Evolutionary conservation across 2,113 vertebrate genomes (phyloP).

Genomic region (Sapajus apella): DNA sequence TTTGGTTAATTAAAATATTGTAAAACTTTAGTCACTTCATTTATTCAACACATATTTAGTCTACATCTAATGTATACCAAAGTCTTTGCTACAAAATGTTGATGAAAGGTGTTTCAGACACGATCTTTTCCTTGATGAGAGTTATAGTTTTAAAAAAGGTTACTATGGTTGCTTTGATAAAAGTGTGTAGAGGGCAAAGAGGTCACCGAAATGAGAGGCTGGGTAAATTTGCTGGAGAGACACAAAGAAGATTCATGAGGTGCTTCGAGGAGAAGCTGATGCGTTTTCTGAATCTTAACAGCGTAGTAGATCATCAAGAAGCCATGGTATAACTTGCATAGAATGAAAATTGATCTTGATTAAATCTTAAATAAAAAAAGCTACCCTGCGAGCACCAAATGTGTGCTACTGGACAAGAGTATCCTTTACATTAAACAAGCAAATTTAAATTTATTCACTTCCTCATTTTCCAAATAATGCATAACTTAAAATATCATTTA

Average conservation of each 20-base stretch:
- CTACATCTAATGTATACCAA: not conserved
- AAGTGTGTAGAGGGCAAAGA: not conserved
- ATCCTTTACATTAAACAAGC: not conserved
- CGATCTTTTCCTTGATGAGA: not conserved
- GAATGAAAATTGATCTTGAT: not conserved
- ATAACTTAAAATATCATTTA: not conserved
- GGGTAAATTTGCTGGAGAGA: not conserved
- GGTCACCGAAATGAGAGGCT: not conserved
- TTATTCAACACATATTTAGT: constrained; percentile 27
- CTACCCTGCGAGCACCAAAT: not conserved
- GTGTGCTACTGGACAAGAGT: not conserved
- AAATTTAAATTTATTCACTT: not conserved
- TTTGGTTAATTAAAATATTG: not conserved
- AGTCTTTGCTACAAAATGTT: not conserved
- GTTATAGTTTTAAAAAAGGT: not conserved
- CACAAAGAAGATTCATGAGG: not conserved
- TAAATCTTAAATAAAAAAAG: not conserved
- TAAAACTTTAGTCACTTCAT: not conserved
- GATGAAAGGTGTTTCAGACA: not conserved
- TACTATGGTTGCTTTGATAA: not conserved
- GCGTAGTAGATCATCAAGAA: not conserved
- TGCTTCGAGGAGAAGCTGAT: not conserved
- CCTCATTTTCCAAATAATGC: not conserved
- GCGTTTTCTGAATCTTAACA: not conserved
- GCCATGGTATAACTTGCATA: not conserved